These are phyloP conservation scores for Sitobion miscanthi DNA, from an alignment of 1,140 invertebrate species.

Conservation along the genomic window DNA sequence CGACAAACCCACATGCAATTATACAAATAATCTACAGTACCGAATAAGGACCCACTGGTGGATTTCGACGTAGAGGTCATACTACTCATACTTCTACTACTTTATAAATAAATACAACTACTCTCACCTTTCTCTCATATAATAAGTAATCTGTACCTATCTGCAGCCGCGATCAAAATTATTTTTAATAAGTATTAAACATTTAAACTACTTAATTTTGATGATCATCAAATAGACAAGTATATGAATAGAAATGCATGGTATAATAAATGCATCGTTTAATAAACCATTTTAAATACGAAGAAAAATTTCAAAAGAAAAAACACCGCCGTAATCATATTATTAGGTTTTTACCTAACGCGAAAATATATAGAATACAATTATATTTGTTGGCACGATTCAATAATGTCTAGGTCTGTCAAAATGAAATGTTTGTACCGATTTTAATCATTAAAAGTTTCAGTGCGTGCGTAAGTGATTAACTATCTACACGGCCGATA, in stretches of 20 bases:
- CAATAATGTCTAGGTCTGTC: not conserved
- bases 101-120: not conserved
- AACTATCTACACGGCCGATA: not conserved
- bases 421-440: not conserved
- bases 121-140: not conserved
- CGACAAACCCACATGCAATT: not conserved
- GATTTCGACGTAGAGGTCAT: not conserved
- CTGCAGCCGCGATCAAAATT: not conserved
- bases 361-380: not conserved
- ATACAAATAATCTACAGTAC: not conserved
- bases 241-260: not conserved
- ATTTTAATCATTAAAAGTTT: conserved; percentile 30
- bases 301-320: not conserved
- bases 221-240: not conserved
- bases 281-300: not conserved
- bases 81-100: not conserved
- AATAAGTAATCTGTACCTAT: not conserved
- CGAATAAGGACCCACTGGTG: not conserved
- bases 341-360: not conserved
- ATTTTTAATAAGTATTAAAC: not conserved
- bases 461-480: not conserved
- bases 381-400: not conserved
- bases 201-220: not conserved
- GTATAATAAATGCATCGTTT: not conserved
- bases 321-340: not conserved